Evolutionary conservation across 2,888 invertebrate species (phyloP).

Genomic region (Agonopterix arenella): DNA sequence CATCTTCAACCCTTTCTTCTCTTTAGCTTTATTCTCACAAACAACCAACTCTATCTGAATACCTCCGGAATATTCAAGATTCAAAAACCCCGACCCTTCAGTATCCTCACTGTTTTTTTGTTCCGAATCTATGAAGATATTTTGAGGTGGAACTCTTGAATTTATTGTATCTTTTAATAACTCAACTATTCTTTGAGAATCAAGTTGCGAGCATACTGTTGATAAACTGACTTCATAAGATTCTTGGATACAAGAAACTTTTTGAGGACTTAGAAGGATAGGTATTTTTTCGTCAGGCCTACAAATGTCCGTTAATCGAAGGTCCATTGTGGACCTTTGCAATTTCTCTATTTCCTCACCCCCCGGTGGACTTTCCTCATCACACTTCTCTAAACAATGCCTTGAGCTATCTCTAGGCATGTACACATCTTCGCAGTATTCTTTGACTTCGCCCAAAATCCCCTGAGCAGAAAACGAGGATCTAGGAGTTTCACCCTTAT

Average conservation of each 20-base stretch:
- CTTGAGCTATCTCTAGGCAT: slow-evolving; percentile 53
- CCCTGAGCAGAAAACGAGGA: slow-evolving; percentile 69
- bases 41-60: slow-evolving; percentile 91
- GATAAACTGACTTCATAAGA: slow-evolving; percentile 86
- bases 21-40: slow-evolving; percentile 82
- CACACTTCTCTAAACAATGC: slow-evolving; percentile 47
- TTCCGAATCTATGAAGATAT: slow-evolving; percentile 61
- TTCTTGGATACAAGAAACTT: slow-evolving; percentile 57
- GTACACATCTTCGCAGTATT: slow-evolving; percentile 57
- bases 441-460: slow-evolving; percentile 57
- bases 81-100: slow-evolving; percentile 72
- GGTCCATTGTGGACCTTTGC: slow-evolving; percentile 63
- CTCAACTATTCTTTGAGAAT: slow-evolving; percentile 87
- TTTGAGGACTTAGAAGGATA: slow-evolving; percentile 56
- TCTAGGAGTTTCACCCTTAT: slow-evolving; percentile 64
- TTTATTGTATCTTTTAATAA: slow-evolving; percentile 88
- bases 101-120: slow-evolving; percentile 34
- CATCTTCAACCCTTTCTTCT: slow-evolving; percentile 89
- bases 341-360: slow-evolving; percentile 56
- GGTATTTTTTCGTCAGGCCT: slow-evolving; percentile 55
- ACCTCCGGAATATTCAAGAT: slow-evolving; percentile 87
- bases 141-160: slow-evolving; percentile 83
- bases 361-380: slow-evolving; percentile 38
- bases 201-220: slow-evolving; percentile 86
- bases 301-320: slow-evolving; percentile 56